A percentile compares a stretch with the other conserved stretches of the same genome.
phyloP scores from a whole-genome alignment of 2,113 vertebrate genomes.

The Brachypteracias leptosomus region DNA sequence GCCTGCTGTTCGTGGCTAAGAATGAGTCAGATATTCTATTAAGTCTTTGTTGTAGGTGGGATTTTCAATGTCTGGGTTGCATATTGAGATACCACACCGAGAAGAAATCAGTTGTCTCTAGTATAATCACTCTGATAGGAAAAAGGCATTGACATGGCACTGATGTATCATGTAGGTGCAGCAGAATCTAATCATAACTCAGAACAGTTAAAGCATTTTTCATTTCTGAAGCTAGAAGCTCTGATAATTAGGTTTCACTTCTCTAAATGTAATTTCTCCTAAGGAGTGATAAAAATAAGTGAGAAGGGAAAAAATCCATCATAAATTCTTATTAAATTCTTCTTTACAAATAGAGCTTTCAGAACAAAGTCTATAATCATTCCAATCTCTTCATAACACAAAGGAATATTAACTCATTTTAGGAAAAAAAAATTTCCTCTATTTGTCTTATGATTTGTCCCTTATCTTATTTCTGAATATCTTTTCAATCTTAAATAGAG shows the following conservation, averaged over 20 bases:
- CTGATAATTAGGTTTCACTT: background rate
- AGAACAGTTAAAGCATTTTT: background rate
- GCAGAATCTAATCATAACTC: background rate
- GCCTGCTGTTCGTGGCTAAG: background rate
- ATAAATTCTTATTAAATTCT: background rate
- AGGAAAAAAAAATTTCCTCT: background rate
- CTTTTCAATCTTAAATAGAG: background rate
- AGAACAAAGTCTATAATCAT: background rate
- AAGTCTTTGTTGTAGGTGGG: background rate
- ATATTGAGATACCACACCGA: background rate
- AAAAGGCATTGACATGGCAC: background rate
- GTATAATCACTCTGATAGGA: background rate
- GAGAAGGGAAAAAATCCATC: background rate
- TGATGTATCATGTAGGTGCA: background rate
- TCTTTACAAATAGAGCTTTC: background rate
- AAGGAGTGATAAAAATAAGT: background rate
- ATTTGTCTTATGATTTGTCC: background rate
- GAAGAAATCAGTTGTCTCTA: background rate
- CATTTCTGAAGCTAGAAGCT: background rate
- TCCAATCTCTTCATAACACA: background rate
- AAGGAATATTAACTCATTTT: background rate
- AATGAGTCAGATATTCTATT: background rate
- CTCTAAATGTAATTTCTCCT: background rate
- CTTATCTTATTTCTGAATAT: background rate
- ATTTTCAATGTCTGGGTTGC: background rate